These are phyloP conservation scores for Calvadosia cruxmelitensis DNA, from an alignment of 30 jellyfish, hydroid and myxozoan species.

Conservation along the genomic window DNA sequence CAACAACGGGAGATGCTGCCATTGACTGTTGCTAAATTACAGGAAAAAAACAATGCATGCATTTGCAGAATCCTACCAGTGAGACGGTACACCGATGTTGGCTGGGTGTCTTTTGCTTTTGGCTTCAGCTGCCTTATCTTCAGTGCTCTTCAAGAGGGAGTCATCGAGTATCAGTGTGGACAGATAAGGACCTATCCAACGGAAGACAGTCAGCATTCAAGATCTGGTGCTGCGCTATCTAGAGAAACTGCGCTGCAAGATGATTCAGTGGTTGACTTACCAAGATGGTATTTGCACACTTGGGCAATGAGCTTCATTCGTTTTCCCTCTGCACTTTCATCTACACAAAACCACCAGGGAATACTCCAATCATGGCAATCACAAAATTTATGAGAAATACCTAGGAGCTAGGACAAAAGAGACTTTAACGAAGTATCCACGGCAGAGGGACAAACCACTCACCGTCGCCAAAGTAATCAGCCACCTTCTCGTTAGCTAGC, in stretches of 20 bases:
- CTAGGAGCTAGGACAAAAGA: not conserved
- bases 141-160: conserved; percentile 41
- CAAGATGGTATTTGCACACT: conserved; percentile 82
- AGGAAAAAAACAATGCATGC: not conserved
- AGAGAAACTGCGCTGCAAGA: too few species aligned
- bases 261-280: too few species aligned
- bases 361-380: not conserved
- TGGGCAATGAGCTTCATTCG: conserved; percentile 77
- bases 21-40: not conserved
- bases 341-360: conserved; percentile 9
- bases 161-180: conserved; percentile 60
- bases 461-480: conserved; percentile 65
- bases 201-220: not conserved
- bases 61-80: not conserved
- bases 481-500: conserved; percentile 55
- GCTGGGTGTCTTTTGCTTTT: conserved; percentile 10
- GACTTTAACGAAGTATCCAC: not conserved
- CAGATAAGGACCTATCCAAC: conserved; percentile 66
- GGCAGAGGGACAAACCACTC: conserved; percentile 2
- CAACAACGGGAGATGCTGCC: too few species aligned
- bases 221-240: too few species aligned
- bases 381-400: not conserved
- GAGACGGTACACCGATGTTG: conserved; percentile 2
- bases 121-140: conserved; percentile 23
- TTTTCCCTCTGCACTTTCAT: conserved; percentile 31